Evolutionary conservation across 2,888 invertebrate genomes (phyloP), one percentile per base, ranked within the genome.

Genomic region (Drosophila colorata): DNA sequence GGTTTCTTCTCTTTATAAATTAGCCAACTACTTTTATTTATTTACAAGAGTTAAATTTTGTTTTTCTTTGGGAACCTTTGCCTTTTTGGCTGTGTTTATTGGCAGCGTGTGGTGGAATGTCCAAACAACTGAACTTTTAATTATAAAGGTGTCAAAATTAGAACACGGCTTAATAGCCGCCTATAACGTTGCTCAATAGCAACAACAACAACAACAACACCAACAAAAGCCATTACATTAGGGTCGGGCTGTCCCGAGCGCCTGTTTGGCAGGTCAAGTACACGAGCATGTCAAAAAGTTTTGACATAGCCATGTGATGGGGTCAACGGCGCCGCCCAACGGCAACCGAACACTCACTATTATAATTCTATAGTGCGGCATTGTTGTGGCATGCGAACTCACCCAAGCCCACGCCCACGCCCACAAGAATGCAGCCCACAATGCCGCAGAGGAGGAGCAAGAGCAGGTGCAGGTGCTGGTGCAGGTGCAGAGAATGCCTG

Each of bases 241-340:
- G 2, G 28, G 9, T 20, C 20, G 38, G 38, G 18, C 18, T 8
- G 11, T 28, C 11, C 40, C 25, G 14, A 8, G 6, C 41, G 47
- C 55, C 47, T 53, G 74, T 69, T 63, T 68, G 81, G 64, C 83
- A 63, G 87, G 80, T 81, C 81, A 81, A 81, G 81, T 71, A 81
- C 87, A 74, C 65, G 78, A 70, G 71, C 78, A 69, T 80, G 87
- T 82, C 87, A 80, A 80, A 80, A 75, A 78, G 37, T 84, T 87
- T 70, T 80, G 81, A 83, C 84, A 78, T 52, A 53, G 46, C 65
- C 69, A 49, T 48, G 55, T 41, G 73, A 46, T 47, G 77, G 72
- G 86, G 80, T 73, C 76, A 76, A 59, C 51, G 41, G 18, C 18
- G 44, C 13, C 43, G 44, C 46, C 46, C 49, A 60, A 18, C 35